phyloP scores from a whole-genome alignment of 92 coral and sea anemone genomes.

The Diadumene lineata region DNA sequence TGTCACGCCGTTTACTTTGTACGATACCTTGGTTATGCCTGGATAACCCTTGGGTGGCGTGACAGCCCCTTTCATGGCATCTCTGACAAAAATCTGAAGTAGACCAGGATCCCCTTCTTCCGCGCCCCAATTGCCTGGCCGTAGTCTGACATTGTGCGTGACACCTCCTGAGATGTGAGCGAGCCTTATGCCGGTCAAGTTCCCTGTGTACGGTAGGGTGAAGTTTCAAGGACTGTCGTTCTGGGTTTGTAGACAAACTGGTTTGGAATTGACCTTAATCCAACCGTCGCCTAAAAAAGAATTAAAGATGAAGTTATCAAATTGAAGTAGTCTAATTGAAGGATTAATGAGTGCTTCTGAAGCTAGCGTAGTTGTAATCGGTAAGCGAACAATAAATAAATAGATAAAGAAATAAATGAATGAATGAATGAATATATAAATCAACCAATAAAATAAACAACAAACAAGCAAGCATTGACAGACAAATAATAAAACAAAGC shows the following conservation, averaged over 20 bases:
- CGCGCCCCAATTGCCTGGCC: constrained; percentile 11
- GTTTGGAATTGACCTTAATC: constrained; percentile 40
- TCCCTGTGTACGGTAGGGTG: constrained; percentile 3
- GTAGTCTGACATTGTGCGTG: not conserved
- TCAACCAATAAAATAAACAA: not conserved
- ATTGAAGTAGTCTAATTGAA: too few relatives aligned
- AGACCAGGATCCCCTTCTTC: not conserved
- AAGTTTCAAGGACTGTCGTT: constrained; percentile 26
- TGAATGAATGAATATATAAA: too few relatives aligned
- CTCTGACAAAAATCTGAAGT: not conserved
- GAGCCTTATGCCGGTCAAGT: constrained; percentile 9
- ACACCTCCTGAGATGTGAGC: constrained; percentile 13
- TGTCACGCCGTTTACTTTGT: not conserved
- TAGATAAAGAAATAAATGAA: too few relatives aligned
- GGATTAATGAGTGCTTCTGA: too few relatives aligned
- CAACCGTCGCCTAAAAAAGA: constrained; percentile 16
- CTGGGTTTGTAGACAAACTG: constrained; percentile 39
- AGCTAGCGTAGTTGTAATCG: too few relatives aligned
- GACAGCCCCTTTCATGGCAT: not conserved
- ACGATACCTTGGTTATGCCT: not conserved
- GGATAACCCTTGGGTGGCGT: constrained; percentile 15
- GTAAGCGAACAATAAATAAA: too few relatives aligned
- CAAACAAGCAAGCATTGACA: not conserved
- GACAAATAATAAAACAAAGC: not conserved
- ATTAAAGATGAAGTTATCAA: not conserved